Percentiles rank a stretch among this genome's conserved stretches.
These are phyloP conservation scores for Globicephala melas DNA, from an alignment of 2,113 vertebrate species.

Conservation along the genomic window DNA sequence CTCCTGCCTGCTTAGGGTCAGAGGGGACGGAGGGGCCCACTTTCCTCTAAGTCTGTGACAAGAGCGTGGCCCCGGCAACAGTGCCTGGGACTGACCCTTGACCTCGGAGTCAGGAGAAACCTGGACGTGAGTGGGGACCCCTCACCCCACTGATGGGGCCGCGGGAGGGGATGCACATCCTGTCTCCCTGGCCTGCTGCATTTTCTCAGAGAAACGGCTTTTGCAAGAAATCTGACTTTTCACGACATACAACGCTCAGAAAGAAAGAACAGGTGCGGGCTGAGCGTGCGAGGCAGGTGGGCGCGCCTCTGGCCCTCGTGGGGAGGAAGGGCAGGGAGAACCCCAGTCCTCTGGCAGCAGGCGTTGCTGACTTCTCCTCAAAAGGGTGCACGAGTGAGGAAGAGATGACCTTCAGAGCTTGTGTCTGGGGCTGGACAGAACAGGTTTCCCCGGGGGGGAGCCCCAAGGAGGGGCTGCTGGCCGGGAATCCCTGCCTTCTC, in stretches of 20 bases:
- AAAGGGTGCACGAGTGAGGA: not conserved
- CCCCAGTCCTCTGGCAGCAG: not conserved
- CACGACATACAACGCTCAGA: fast-evolving
- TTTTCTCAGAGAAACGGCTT: not conserved
- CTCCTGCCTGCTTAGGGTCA: no score
- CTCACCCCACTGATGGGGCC: not conserved
- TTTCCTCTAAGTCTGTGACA: not conserved
- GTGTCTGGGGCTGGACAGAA: not conserved
- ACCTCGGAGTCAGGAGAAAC: not conserved
- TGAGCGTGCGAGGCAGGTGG: fast-evolving
- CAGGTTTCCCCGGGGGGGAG: not conserved
- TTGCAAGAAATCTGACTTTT: not conserved
- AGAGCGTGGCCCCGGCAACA: not conserved
- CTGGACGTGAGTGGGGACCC: not conserved
- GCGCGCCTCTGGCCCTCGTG: not conserved
- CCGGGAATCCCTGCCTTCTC: not conserved
- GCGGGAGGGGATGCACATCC: not conserved
- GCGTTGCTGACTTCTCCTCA: not conserved
- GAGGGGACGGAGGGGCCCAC: not conserved
- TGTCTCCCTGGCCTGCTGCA: not conserved
- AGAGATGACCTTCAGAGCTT: not conserved
- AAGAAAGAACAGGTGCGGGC: not conserved
- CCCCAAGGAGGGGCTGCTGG: not conserved
- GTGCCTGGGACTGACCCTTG: not conserved
- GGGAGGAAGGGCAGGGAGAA: not conserved